Conservation (phyloP, 2,797 vertebrate species). For the Sebastes jordani region DNA sequence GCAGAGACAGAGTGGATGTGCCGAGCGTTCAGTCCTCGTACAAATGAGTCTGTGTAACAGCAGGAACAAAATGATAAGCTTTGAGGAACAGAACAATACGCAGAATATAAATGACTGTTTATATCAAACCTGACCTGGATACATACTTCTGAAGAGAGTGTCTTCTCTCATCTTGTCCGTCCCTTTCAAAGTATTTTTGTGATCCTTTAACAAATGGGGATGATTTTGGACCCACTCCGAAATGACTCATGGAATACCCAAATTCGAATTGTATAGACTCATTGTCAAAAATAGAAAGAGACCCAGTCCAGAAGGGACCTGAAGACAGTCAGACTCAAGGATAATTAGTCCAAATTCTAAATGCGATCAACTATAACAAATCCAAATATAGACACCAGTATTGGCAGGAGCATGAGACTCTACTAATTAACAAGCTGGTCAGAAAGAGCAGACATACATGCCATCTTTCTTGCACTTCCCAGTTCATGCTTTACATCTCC, state of each 20-base stretch:
- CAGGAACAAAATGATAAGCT: conserved; percentile 65
- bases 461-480: background rate
- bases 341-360: conserved; percentile 3
- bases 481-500: background rate
- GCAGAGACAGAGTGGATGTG: conserved; percentile 34
- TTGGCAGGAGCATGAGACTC: conserved; percentile 2
- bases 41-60: conserved; percentile 56
- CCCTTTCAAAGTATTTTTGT: background rate
- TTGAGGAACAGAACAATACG: conserved; percentile 41
- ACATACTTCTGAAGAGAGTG: background rate
- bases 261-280: background rate
- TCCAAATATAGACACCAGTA: background rate
- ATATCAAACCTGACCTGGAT: background rate
- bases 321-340: background rate
- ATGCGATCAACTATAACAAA: background rate
- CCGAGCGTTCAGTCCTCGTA: conserved; percentile 25
- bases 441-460: background rate
- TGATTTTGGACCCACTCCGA: background rate
- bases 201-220: background rate
- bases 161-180: background rate
- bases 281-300: background rate
- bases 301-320: background rate
- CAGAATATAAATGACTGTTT: conserved; percentile 62
- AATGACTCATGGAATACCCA: background rate
- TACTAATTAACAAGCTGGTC: conserved; percentile 14